A percentile compares a stretch with the other conserved stretches of the same genome.
Conservation (phyloP, 2,113 vertebrate genomes). For the Symphodus melops region DNA sequence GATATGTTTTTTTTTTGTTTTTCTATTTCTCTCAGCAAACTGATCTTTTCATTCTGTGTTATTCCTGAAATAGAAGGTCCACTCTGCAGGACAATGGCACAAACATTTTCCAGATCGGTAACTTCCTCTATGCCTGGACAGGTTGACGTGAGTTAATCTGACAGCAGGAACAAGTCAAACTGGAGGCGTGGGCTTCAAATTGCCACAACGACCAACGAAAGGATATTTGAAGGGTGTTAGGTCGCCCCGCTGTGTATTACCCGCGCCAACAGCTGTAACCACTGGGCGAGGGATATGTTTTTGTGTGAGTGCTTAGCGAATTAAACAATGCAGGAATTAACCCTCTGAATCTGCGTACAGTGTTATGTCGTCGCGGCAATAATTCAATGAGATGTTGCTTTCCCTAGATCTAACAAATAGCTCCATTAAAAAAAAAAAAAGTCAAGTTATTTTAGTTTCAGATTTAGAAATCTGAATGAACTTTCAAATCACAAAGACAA, state of each 20-base stretch:
- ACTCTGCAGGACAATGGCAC: slow-evolving; percentile 20
- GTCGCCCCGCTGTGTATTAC: slow-evolving; percentile 23
- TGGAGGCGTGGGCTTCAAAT: slow-evolving; percentile 54
- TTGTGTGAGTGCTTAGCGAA: not conserved
- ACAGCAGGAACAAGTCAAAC: slow-evolving; percentile 59
- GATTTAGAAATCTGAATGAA: too few relatives aligned
- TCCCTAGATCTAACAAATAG: too few relatives aligned
- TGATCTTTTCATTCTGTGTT: not conserved
- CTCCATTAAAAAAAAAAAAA: too few relatives aligned
- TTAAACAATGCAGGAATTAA: not conserved
- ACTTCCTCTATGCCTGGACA: slow-evolving; percentile 35
- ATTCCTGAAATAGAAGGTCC: slow-evolving; percentile 17
- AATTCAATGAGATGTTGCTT: not conserved
- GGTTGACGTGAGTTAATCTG: slow-evolving; percentile 59
- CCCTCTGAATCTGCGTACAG: not conserved
- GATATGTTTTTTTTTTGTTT: too few relatives aligned
- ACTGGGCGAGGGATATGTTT: not conserved
- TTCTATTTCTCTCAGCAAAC: not conserved
- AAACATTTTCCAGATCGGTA: slow-evolving; percentile 35
- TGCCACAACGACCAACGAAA: slow-evolving; percentile 48
- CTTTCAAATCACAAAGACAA: too few relatives aligned
- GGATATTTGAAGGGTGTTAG: slow-evolving; percentile 48
- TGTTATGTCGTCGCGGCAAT: not conserved
- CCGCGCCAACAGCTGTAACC: slow-evolving; percentile 12
- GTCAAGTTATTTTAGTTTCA: too few relatives aligned